Evolutionary conservation across 2,113 vertebrate species (phyloP).

Genomic region (Lophura nycthemera): DNA sequence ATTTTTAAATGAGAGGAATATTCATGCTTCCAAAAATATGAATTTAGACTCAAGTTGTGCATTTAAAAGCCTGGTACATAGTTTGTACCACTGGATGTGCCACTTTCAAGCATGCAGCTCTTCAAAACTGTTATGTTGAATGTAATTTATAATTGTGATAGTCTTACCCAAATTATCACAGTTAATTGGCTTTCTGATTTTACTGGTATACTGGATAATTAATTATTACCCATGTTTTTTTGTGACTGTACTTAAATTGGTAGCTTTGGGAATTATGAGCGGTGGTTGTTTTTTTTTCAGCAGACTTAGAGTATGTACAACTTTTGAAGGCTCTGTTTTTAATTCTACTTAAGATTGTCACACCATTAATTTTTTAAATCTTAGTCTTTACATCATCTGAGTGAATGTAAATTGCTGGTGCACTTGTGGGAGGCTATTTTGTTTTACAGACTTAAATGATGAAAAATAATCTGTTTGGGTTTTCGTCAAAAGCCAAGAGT

Average conservation of each 20-base stretch:
- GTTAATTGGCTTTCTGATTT: slow-evolving; percentile 60
- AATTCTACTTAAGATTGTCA: not conserved
- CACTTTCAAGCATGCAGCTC: not conserved
- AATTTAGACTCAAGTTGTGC: not conserved
- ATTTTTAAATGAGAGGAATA: not conserved
- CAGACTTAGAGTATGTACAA: not conserved
- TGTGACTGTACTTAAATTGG: slow-evolving; percentile 50
- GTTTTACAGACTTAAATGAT: not conserved
- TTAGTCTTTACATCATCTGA: not conserved
- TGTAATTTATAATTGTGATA: slow-evolving; percentile 15
- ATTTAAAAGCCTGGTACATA: not conserved
- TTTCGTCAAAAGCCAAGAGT: not conserved
- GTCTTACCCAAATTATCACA: slow-evolving; percentile 16
- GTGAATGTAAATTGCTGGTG: not conserved
- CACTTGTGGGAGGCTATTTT: not conserved
- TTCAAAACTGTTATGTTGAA: not conserved
- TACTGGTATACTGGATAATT: slow-evolving; percentile 12
- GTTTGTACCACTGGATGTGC: not conserved
- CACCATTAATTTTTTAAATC: not conserved
- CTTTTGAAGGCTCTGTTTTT: not conserved
- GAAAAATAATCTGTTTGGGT: not conserved
- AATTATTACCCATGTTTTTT: not conserved
- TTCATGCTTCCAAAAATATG: not conserved
- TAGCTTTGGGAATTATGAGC: slow-evolving; percentile 27
- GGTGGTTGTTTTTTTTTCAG: not conserved